Evolutionary conservation across 2,888 invertebrate genomes (phyloP), one percentile per base, ranked within the genome.

Genomic region (Drosophila kokeensis): DNA sequence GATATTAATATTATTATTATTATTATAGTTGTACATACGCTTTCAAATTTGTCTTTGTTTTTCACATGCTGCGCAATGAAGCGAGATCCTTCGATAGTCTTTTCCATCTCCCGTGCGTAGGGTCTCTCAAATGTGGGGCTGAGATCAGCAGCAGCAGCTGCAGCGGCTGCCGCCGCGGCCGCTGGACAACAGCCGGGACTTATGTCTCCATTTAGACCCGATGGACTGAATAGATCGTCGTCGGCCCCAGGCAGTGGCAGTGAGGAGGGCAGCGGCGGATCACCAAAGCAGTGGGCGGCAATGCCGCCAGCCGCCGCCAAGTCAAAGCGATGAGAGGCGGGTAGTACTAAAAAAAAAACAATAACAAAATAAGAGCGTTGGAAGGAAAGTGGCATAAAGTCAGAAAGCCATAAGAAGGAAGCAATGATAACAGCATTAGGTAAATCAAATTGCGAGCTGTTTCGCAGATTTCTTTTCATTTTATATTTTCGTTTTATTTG

Each of bases 51-150:
- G 94, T 98, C 98, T 94, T 98, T 97, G 94, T 98, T 98, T 94
- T 96, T 97, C 93, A 98, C 97, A 93, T 98, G 98, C 94, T 98
- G 98, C 92, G 98, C 98, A 94, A 98, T 98, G 94, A 98, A 98
- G 91, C 97, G 96, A 82, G 98, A 97, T 89, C 98, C 97, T 92
- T 97, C 97, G 93, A 98, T 96, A 90, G 98, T 97, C 93, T 97
- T 97, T 94, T 98, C 98, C 95, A 97, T 96, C 94, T 97, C 97
- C 92, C 96, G 95, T 82, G 97, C 95, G 87, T 95, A 96, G 76
- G 96, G 95, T 93, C 96, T 96, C 90, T 97, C 97, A 93, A 97
- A 96, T 88, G 96, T 96, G 78, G 97, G 97, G 93, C 96, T 97
- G 64, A 94, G 94, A 89, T 95, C 95, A 57, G 89, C 86, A 13